Base-by-base conservation (phyloP, 2,113 vertebrate species). In the Aplodontia rufa region DNA sequence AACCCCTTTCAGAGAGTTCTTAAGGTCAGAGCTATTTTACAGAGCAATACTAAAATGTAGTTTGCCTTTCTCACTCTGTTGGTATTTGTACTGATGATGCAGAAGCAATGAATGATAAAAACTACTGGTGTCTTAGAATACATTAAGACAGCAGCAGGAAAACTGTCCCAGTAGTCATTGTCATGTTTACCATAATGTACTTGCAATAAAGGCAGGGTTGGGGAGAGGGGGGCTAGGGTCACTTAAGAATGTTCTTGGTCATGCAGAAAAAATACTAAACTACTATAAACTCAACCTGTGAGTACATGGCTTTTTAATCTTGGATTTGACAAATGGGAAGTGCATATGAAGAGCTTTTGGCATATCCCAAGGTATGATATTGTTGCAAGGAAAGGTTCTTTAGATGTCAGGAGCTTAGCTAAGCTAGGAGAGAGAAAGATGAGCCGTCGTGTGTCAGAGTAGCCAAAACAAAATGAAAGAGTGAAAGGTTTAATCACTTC, bases 91-190 rank as follows among this genome's bases (percentile, higher is more conserved):
- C 32, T 60, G 20, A 51, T 51, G n/a, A 28, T 22, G 45, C n/a
- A 78, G 30, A 85, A 49, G 6, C 76, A 45, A 72, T 8, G 35
- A 6, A 1, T 72, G 28, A 17, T 81, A 82, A 72, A 72, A 87
- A 55, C 28, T 62, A n/a, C 42, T 42, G 40, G 13, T 64, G 47
- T 8, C 9, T 87, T 79, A 22, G 60, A 90, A 49, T 53, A 81
- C 71, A 84, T 20, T 30, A 55, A 87, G 60, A 35, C 42, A 40
- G 55, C 16, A 60, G 10, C n/a, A 40, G 60, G 32, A 47, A 60
- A 11, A 42, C 0, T 2, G 1, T 40, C 6, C 2, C 10, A 45
- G 19, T 2, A 35, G 49, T 81, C 78, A 45, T 0, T 40, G 12
- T 19, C 26, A 8, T 62, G n/a, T 80, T 84, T 8, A 68, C 6